A percentile compares a stretch with the other conserved stretches of the same genome.
These are phyloP conservation scores for Paralvinella palmiformis DNA, from an alignment of 1,140 invertebrate species.

Conservation along the genomic window DNA sequence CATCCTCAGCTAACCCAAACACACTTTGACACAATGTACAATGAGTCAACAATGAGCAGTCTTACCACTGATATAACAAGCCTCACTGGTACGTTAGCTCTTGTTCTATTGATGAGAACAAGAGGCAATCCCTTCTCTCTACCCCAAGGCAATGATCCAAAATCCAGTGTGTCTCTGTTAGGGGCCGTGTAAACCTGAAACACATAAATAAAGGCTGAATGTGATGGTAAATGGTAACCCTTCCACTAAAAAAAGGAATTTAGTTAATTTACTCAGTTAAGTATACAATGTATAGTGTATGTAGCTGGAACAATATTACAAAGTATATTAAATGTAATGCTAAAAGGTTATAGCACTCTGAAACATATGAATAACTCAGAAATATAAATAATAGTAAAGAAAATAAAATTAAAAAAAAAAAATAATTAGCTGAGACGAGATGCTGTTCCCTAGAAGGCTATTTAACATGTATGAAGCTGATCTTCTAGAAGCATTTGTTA, in stretches of 20 bases:
- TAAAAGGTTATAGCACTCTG: background rate
- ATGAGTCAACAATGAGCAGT: no score
- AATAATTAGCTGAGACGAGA: background rate
- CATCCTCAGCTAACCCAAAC: no score
- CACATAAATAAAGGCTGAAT: background rate
- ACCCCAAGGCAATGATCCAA: constrained; percentile 32
- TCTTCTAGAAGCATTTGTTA: no score
- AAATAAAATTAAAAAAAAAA: no score
- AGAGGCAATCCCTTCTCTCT: constrained; percentile 21
- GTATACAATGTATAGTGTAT: background rate
- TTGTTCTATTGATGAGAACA: constrained; percentile 27
- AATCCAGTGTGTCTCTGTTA: constrained; percentile 19
- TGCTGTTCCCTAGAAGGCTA: no score
- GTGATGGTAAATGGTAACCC: background rate
- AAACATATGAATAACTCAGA: no score
- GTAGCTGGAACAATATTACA: background rate
- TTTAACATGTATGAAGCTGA: no score
- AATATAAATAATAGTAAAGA: no score
- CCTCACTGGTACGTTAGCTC: constrained; percentile 28
- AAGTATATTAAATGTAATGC: background rate
- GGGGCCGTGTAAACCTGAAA: background rate
- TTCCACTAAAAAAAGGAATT: background rate
- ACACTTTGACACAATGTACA: no score
- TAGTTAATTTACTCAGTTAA: background rate
- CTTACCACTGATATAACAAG: constrained; percentile 31